Percentiles rank a stretch among this genome's conserved stretches.
phyloP scores from a whole-genome alignment of 1,140 invertebrate species.

The Heliconius himera region DNA sequence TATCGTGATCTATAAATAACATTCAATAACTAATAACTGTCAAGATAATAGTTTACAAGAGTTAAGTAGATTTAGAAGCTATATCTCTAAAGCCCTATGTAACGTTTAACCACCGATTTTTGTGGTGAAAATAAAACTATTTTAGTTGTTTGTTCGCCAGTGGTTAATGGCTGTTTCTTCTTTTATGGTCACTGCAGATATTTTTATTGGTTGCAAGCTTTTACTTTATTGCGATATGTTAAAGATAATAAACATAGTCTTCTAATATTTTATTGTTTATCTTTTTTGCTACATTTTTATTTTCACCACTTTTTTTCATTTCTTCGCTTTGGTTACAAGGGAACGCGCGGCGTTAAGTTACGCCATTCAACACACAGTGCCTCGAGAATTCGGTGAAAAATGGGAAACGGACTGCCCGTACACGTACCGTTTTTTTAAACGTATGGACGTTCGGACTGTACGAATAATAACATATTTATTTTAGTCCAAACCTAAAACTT shows the following conservation, averaged over 20 bases:
- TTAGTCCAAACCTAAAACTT: no score
- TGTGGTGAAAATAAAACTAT: slow-evolving; percentile 34
- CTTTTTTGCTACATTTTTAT: no score
- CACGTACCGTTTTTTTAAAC: no score
- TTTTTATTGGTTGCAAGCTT: slow-evolving; percentile 24
- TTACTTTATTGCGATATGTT: slow-evolving; percentile 20
- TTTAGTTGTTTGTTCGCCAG: slow-evolving; percentile 22
- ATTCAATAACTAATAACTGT: slow-evolving; percentile 2
- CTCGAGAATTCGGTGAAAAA: no score
- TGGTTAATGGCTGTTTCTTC: slow-evolving; percentile 26
- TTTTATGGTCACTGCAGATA: slow-evolving; percentile 23
- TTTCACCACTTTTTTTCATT: no score
- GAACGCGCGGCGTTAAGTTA: no score
- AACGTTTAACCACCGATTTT: slow-evolving; percentile 24
- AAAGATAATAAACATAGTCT: background rate
- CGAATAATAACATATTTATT: no score
- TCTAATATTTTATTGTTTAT: background rate
- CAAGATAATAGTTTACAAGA: background rate
- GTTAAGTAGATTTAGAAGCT: background rate
- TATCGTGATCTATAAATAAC: background rate
- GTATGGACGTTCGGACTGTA: no score
- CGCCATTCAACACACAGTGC: no score
- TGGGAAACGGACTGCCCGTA: no score
- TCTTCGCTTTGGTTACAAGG: no score
- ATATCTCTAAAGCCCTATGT: slow-evolving; percentile 5